A percentile compares a stretch with the other conserved stretches of the same genome.
These are phyloP conservation scores for Nemotelus nigrinus DNA, from an alignment of 2,888 invertebrate species.

Conservation along the genomic window DNA sequence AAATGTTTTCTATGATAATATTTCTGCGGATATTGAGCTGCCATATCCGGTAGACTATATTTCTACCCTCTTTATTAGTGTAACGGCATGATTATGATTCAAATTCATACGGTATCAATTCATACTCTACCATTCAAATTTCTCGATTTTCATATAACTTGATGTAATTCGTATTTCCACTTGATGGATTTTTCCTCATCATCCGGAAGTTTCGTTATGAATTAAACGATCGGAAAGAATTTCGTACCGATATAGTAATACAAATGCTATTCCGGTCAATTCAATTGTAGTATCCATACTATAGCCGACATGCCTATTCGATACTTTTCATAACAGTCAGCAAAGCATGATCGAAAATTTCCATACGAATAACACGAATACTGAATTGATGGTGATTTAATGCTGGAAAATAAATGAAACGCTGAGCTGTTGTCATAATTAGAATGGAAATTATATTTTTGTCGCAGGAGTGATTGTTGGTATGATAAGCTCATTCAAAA, in stretches of 20 bases:
- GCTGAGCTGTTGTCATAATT: constrained; percentile 31
- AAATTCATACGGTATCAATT: too few species aligned
- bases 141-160: too few species aligned
- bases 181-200: constrained; percentile 2
- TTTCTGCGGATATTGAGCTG: constrained; percentile 26
- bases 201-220: constrained; percentile 36
- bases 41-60: not conserved
- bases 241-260: constrained; percentile 2
- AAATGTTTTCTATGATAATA: not conserved
- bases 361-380: constrained; percentile 16
- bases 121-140: too few species aligned
- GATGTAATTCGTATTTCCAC: constrained; percentile 2
- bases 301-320: not conserved
- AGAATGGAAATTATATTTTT: constrained; percentile 20
- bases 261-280: constrained; percentile 19
- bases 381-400: constrained; percentile 15
- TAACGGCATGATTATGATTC: too few species aligned
- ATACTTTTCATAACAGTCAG: constrained; percentile 1
- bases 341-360: constrained; percentile 35
- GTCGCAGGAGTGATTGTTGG: not conserved
- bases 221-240: constrained; percentile 20
- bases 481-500: too few species aligned
- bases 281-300: not conserved
- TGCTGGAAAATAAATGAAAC: not conserved
- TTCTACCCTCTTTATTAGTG: too few species aligned